Conservation (phyloP, 1,140 invertebrate genomes). For the Triops longicaudatus region DNA sequence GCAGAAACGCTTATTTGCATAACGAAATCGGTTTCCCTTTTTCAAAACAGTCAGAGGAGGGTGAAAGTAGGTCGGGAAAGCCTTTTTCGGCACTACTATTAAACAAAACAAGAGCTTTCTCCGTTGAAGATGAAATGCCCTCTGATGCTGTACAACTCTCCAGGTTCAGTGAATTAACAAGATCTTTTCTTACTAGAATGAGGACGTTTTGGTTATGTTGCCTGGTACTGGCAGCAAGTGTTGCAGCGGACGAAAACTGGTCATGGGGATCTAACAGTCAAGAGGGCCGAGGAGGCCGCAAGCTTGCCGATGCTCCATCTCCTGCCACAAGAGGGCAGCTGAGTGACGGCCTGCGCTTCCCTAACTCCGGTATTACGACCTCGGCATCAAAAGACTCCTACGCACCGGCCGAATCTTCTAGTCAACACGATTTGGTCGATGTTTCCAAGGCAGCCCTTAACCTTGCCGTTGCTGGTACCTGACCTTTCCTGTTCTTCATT, state of each 20-base stretch:
- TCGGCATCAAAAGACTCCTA: neutral
- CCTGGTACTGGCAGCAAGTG: neutral
- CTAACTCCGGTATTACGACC: neutral
- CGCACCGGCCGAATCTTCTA: neutral
- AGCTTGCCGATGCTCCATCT: neutral
- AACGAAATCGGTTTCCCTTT: constrained; percentile 7
- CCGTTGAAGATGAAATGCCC: neutral
- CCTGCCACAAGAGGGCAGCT: neutral
- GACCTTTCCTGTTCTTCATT: neutral
- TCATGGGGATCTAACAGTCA: neutral
- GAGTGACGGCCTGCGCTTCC: neutral
- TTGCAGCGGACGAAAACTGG: neutral
- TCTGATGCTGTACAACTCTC: neutral
- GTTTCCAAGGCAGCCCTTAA: neutral
- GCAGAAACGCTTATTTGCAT: neutral
- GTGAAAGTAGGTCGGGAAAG: constrained; percentile 10
- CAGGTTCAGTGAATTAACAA: neutral
- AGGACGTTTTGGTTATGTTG: neutral
- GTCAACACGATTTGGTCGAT: neutral
- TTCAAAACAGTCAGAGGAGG: neutral
- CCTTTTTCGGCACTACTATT: neutral
- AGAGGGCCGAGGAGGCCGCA: neutral
- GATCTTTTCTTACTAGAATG: neutral
- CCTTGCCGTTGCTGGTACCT: neutral
- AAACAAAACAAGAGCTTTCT: neutral